A percentile compares a stretch with the other conserved stretches of the same genome.
phyloP scores from a whole-genome alignment of 2,113 vertebrate species.

The Upupa epops region DNA sequence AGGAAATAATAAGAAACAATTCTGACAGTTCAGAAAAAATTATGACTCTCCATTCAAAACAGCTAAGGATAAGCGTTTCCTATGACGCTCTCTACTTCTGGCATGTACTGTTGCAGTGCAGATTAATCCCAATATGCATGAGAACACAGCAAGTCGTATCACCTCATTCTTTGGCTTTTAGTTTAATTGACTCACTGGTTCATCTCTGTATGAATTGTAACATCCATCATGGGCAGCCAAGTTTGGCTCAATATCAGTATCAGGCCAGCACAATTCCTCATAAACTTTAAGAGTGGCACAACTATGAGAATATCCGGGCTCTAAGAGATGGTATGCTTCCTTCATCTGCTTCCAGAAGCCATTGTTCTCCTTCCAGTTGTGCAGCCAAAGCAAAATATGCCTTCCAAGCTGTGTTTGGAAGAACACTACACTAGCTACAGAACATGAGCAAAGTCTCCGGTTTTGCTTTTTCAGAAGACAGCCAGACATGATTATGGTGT shows the following conservation, averaged over 20 bases:
- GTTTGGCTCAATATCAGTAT: slow-evolving; percentile 42
- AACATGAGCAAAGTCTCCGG: not conserved
- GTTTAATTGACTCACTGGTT: slow-evolving; percentile 9
- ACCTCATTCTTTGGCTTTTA: slow-evolving; percentile 32
- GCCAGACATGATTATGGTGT: not conserved
- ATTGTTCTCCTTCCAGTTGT: not conserved
- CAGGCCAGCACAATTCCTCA: slow-evolving; percentile 27
- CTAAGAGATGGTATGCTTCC: not conserved
- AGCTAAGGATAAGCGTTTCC: not conserved
- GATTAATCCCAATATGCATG: slow-evolving; percentile 22
- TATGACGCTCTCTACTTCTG: not conserved
- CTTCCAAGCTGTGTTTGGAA: not conserved
- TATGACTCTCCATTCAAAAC: not conserved
- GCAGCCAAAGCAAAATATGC: not conserved
- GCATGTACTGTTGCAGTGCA: not conserved
- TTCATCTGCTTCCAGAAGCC: slow-evolving; percentile 13
- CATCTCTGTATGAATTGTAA: not conserved
- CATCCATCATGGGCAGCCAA: slow-evolving; percentile 14
- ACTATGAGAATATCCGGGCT: slow-evolving; percentile 21
- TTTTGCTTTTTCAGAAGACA: not conserved
- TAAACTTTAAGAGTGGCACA: slow-evolving; percentile 36
- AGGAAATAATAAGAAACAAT: not conserved
- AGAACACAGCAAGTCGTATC: slow-evolving; percentile 23
- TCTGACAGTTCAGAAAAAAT: not conserved
- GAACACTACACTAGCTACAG: not conserved